Base-by-base conservation (phyloP, 2,797 vertebrate genomes). In the Schizopygopsis pylzovi region DNA sequence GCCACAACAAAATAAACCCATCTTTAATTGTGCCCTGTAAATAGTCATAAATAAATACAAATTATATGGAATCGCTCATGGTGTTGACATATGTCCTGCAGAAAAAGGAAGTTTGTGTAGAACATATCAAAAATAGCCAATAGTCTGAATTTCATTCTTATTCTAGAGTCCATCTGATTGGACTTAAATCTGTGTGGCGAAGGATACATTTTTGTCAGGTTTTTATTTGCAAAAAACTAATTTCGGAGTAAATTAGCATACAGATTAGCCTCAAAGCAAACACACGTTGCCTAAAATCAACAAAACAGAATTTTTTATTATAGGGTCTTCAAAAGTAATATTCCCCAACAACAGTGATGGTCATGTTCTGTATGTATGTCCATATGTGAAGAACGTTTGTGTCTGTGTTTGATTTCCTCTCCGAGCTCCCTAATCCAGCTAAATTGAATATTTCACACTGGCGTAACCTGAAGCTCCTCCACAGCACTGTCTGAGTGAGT, bases 361-460 rank as follows among this genome's bases (percentile, higher is more conserved):
- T 61, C 3, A 3, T 61, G 22, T 18, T 41, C 4, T 65, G 59
- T 65, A 80, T 33, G 6, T 45, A 82, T 59, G 54, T 81, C 18
- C 33, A 68, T 68, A 37, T 37, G 8, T 22, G 28, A 18, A 45
- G 43, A 10, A 70, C 20, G 0, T 71, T 71, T 52, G 45, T 43
- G 68, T 22, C 41, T 15, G 59, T 12, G 59, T 25, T 25, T 6
- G 49, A n/a, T 82, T 56, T 68, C n/a, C 13, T 84, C 52, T 18
- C 28, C 0, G 0, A 56, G 45, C 18, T 49, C 65, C 45, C 25
- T 86, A 75, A 82, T 85, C 67, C 37, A 59, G 41, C 37, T 77
- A 68, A 87, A 85, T 41, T 87, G 56, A 12, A 56, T 67, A 82
- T 87, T 88, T 87, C 82, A 85, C 65, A 87, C 67, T 82, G 16